Percentiles rank a stretch among this genome's conserved stretches.
Evolutionary conservation across 2,113 vertebrate genomes (phyloP).

Genomic region (Gnathonemus longibarbis): DNA sequence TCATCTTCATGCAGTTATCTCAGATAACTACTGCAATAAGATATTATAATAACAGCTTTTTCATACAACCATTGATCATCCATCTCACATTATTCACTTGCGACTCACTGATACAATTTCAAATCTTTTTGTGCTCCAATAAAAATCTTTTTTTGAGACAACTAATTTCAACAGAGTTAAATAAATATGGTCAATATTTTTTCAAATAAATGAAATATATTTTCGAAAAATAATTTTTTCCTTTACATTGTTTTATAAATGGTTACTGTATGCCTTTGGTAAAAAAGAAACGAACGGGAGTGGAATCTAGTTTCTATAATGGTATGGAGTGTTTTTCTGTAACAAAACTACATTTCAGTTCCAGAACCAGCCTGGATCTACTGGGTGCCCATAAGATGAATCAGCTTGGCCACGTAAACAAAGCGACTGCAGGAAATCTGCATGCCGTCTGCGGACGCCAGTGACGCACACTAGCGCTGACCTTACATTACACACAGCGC

Average conservation of each 20-base stretch:
- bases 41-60: background rate
- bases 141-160: background rate
- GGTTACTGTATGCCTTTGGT: background rate
- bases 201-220: background rate
- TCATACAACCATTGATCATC: background rate
- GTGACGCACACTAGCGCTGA: background rate
- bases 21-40: background rate
- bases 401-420: background rate
- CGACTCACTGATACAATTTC: background rate
- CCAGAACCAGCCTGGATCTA: background rate
- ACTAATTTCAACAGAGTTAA: background rate
- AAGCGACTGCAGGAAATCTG: background rate
- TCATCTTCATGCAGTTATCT: background rate
- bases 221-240: background rate
- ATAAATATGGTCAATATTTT: background rate
- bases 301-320: background rate
- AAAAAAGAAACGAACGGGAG: background rate
- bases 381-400: background rate
- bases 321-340: background rate
- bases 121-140: background rate
- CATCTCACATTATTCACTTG: background rate
- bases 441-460: background rate
- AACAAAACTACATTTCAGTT: background rate
- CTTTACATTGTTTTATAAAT: slow-evolving; percentile 2
- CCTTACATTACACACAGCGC: background rate